Evolutionary conservation across 2,888 invertebrate genomes (phyloP).

Genomic region (Pristionchus exspectatus): DNA sequence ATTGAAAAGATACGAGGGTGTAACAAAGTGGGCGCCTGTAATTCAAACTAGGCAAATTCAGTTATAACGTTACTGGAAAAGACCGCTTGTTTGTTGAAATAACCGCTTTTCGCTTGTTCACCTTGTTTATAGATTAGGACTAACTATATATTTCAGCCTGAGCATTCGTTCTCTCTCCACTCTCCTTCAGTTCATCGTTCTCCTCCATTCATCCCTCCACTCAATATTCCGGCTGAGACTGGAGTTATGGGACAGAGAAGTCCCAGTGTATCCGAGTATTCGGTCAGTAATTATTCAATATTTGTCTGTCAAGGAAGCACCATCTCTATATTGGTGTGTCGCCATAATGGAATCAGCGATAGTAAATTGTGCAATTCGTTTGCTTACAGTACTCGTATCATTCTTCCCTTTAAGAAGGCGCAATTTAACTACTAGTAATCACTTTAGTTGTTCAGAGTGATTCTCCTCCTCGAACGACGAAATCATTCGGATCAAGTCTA

Average conservation of each 20-base stretch:
- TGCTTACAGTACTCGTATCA: neutral
- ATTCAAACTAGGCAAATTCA: too few relatives aligned
- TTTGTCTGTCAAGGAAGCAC: too few relatives aligned
- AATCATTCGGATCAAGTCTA: slow-evolving; percentile 26
- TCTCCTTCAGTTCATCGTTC: neutral
- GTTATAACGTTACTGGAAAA: too few relatives aligned
- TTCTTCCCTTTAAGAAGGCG: too few relatives aligned
- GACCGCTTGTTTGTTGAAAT: too few relatives aligned
- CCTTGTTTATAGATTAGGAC: neutral
- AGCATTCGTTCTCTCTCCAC: neutral
- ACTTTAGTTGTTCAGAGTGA: neutral
- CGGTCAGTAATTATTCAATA: neutral
- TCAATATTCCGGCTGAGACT: neutral
- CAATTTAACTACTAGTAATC: neutral
- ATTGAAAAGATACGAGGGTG: neutral
- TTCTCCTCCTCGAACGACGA: neutral
- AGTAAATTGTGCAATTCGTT: too few relatives aligned
- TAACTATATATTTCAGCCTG: neutral
- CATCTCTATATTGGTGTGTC: too few relatives aligned
- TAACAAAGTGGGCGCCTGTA: neutral
- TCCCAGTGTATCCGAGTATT: neutral
- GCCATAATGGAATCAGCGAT: too few relatives aligned
- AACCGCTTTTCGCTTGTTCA: too few relatives aligned
- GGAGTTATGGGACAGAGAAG: slow-evolving; percentile 19
- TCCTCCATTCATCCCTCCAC: neutral